Conservation (phyloP, 2,888 invertebrate genomes). For the Sussaba pulchella region DNA sequence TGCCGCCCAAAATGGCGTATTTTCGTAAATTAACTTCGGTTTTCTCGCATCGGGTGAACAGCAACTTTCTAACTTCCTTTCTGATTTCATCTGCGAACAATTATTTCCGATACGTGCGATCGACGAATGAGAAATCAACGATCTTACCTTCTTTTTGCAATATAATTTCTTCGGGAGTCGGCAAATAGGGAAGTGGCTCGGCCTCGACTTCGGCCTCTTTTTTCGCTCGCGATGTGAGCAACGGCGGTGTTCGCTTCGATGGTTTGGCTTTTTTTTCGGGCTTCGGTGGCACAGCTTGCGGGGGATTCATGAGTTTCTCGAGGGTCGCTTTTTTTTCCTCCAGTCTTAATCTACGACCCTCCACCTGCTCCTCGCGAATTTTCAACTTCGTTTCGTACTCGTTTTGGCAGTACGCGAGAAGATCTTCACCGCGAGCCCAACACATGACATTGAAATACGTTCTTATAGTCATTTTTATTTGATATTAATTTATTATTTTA, state of each 20-base stretch:
- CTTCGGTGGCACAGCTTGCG: conserved; percentile 68
- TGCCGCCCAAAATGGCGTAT: conserved; percentile 91
- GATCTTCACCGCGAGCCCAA: conserved; percentile 80
- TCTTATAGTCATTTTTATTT: neutral
- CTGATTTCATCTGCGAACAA: conserved; percentile 82
- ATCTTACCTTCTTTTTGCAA: conserved; percentile 74
- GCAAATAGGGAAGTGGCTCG: conserved; percentile 82
- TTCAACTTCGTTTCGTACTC: conserved; percentile 83
- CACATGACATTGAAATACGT: neutral
- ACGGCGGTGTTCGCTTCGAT: conserved; percentile 61
- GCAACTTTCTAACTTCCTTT: conserved; percentile 74
- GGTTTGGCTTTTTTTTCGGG: conserved; percentile 67
- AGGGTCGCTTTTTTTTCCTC: conserved; percentile 84
- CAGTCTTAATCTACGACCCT: conserved; percentile 83
- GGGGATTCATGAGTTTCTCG: conserved; percentile 83
- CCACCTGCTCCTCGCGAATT: conserved; percentile 85
- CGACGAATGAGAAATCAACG: neutral
- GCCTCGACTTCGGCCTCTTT: conserved; percentile 84
- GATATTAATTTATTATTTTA: neutral
- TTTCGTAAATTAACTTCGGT: conserved; percentile 90
- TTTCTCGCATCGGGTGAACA: conserved; percentile 78
- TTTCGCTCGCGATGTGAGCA: conserved; percentile 58
- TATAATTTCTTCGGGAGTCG: conserved; percentile 78
- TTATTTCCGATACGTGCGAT: neutral
- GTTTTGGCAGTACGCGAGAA: conserved; percentile 84